These are phyloP conservation scores for Mesitornis unicolor DNA, from an alignment of 2,113 vertebrate genomes.

Conservation along the genomic window DNA sequence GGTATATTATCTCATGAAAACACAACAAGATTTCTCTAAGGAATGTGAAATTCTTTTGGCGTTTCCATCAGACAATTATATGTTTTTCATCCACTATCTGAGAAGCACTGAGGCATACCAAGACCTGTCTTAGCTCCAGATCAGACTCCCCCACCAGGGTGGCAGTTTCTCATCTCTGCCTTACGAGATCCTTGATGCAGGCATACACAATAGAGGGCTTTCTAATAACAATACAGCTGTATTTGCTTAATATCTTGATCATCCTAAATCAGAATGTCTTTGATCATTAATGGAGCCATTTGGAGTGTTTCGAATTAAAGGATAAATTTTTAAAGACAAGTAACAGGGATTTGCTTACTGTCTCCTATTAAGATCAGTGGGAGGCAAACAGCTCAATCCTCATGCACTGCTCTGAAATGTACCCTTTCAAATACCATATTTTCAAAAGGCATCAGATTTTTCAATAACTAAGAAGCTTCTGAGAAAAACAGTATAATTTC, in stretches of 20 bases:
- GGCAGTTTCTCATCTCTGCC: not conserved
- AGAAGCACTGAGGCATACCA: slow-evolving; percentile 42
- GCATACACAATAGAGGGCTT: not conserved
- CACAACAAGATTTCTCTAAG: slow-evolving; percentile 60
- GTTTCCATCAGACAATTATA: slow-evolving; percentile 61
- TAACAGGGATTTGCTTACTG: slow-evolving; percentile 5
- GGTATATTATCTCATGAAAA: slow-evolving; percentile 64
- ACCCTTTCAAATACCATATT: not conserved
- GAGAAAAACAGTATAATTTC: not conserved
- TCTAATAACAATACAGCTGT: not conserved
- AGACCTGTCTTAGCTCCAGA: slow-evolving; percentile 26
- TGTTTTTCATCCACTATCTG: slow-evolving; percentile 23
- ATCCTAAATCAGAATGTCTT: slow-evolving; percentile 27
- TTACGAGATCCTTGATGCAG: not conserved
- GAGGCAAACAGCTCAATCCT: slow-evolving; percentile 3
- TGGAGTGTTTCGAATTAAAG: not conserved
- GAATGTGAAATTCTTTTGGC: slow-evolving; percentile 44
- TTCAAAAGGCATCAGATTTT: not conserved
- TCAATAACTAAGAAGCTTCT: not conserved
- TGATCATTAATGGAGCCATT: not conserved
- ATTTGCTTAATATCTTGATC: slow-evolving; percentile 24
- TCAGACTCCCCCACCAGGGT: not conserved
- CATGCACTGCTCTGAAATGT: not conserved
- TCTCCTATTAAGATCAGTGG: not conserved
- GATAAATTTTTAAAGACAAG: not conserved